These are phyloP conservation scores for Drosophila lacertosa DNA, from an alignment of 1,140 invertebrate species.

Conservation along the genomic window DNA sequence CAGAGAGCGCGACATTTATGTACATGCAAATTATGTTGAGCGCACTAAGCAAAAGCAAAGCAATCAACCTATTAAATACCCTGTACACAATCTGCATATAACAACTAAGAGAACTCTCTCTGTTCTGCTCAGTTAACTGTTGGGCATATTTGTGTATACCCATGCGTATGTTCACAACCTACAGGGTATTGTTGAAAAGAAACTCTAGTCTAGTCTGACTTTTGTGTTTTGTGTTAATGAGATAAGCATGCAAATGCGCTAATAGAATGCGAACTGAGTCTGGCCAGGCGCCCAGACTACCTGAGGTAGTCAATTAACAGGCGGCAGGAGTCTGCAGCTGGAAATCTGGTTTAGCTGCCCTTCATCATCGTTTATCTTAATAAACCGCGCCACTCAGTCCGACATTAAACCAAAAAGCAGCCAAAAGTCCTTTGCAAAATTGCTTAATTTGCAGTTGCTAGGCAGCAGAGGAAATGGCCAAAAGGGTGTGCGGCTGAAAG, in stretches of 20 bases:
- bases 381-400: conserved; percentile 77
- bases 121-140: neutral
- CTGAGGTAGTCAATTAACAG: conserved; percentile 41
- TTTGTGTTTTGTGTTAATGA: conserved; percentile 71
- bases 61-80: neutral
- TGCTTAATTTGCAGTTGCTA: conserved; percentile 79
- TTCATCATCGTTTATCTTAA: conserved; percentile 82
- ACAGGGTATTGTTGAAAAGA: conserved; percentile 20
- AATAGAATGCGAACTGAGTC: conserved; percentile 58
- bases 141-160: neutral
- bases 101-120: neutral
- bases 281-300: conserved; percentile 5
- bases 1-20: conserved; percentile 18
- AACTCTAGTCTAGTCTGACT: conserved; percentile 35
- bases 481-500: neutral
- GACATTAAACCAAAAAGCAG: conserved; percentile 76
- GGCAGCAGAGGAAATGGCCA: conserved; percentile 6
- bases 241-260: conserved; percentile 78
- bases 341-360: conserved; percentile 47
- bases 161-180: neutral
- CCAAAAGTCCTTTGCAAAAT: conserved; percentile 77
- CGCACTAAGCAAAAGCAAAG: conserved; percentile 21
- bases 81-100: neutral
- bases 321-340: neutral
- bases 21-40: conserved; percentile 43